phyloP scores from a whole-genome alignment of 2,888 invertebrate species.

The Cosmia trapezina region DNA sequence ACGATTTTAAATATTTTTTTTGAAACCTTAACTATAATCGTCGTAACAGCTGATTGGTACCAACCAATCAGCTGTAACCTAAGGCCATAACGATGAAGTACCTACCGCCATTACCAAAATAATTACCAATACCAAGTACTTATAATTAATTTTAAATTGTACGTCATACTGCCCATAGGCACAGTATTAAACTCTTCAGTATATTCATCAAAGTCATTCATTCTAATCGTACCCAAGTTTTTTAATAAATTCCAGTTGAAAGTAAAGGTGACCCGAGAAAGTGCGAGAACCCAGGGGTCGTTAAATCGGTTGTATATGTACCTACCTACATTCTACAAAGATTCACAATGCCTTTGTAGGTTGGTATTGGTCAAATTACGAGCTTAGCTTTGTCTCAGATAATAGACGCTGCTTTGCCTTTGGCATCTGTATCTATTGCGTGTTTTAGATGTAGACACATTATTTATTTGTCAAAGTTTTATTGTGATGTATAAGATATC shows the following conservation, averaged over 20 bases:
- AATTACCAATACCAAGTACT: too few species aligned
- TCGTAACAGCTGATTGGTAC: too few species aligned
- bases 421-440: constrained; percentile 13
- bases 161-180: too few species aligned
- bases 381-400: constrained; percentile 34
- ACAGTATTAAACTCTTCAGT: constrained; percentile 3
- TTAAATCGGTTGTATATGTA: constrained; percentile 24
- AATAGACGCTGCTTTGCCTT: constrained; percentile 23
- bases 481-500: background rate
- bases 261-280: constrained; percentile 56
- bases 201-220: constrained; percentile 43
- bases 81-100: too few species aligned
- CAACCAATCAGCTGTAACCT: too few species aligned
- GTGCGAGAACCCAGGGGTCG: constrained; percentile 43
- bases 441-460: background rate
- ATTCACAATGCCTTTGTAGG: constrained; percentile 30
- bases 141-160: background rate
- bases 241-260: constrained; percentile 50
- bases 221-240: constrained; percentile 41
- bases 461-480: background rate
- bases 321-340: constrained; percentile 29
- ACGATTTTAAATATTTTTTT: too few species aligned
- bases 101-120: too few species aligned
- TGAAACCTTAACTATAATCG: too few species aligned
- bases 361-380: constrained; percentile 46